Percentiles rank a stretch among this genome's conserved stretches.
These are phyloP conservation scores for Acrocera orbiculus DNA, from an alignment of 2,888 invertebrate genomes.

Conservation along the genomic window DNA sequence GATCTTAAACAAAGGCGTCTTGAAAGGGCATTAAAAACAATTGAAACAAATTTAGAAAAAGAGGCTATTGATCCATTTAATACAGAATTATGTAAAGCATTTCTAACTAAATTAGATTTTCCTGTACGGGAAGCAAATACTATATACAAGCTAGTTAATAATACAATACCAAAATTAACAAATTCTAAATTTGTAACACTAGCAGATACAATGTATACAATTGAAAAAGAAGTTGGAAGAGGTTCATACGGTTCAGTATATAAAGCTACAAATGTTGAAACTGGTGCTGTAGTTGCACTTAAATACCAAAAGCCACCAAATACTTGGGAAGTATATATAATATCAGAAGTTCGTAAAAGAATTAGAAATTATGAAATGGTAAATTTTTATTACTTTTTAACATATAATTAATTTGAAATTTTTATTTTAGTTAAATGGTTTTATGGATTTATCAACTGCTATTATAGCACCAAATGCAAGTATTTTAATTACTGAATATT, in stretches of 20 bases:
- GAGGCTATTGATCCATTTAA: constrained; percentile 64
- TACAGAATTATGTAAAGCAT: constrained; percentile 46
- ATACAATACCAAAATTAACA: constrained; percentile 42
- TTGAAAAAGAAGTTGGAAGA: constrained; percentile 65
- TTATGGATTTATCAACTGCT: constrained; percentile 65
- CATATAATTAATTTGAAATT: not conserved
- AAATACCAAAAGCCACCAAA: constrained; percentile 80
- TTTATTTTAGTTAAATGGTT: constrained; percentile 43
- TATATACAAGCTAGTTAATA: constrained; percentile 39
- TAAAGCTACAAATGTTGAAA: constrained; percentile 25
- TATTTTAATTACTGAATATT: constrained; percentile 67
- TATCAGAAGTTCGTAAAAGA: constrained; percentile 59
- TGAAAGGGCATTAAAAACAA: constrained; percentile 25
- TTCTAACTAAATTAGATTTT: constrained; percentile 57
- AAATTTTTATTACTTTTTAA: constrained; percentile 12
- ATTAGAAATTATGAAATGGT: constrained; percentile 41
- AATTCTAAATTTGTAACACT: constrained; percentile 35
- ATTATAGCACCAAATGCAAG: constrained; percentile 71
- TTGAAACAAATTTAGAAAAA: constrained; percentile 25
- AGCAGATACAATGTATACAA: constrained; percentile 39
- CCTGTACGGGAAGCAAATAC: constrained; percentile 41
- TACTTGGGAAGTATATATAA: constrained; percentile 90
- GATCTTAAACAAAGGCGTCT: constrained; percentile 24
- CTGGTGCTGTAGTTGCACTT: constrained; percentile 42
- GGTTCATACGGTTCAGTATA: constrained; percentile 77